Evolutionary conservation across 2,113 vertebrate species (phyloP).

Genomic region (Chelonoidis abingdonii): DNA sequence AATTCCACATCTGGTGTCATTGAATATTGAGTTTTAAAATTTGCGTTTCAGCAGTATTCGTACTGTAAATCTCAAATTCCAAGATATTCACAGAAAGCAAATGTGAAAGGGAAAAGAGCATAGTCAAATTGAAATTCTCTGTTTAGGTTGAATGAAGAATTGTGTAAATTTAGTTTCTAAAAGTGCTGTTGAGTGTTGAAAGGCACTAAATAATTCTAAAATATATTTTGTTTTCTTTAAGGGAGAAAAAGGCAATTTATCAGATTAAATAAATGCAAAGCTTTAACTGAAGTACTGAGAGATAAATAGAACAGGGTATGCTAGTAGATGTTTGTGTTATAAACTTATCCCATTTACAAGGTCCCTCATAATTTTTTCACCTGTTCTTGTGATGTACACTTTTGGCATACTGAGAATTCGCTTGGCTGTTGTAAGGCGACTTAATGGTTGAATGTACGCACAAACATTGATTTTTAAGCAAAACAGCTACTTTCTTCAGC

Average conservation of each 20-base stretch:
- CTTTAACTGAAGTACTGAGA: conserved; percentile 8
- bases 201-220: not conserved
- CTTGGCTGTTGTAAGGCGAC: not conserved
- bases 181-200: not conserved
- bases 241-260: not conserved
- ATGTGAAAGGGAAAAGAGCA: not conserved
- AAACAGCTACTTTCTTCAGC: not conserved
- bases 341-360: not conserved
- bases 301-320: conserved; percentile 31
- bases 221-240: not conserved
- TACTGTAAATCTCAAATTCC: not conserved
- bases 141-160: not conserved
- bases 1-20: not conserved
- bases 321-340: conserved; percentile 35
- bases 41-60: not conserved
- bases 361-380: not conserved
- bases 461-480: not conserved
- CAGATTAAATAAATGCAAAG: conserved; percentile 1
- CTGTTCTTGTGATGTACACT: not conserved
- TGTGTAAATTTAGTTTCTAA: not conserved
- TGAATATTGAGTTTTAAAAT: not conserved
- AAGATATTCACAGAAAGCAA: not conserved
- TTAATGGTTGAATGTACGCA: not conserved
- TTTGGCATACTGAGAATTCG: conserved; percentile 15
- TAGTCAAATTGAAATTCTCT: not conserved